Percentiles rank a stretch among this genome's conserved stretches.
These are phyloP conservation scores for Ariolimax columbianus DNA, from an alignment of 2,888 invertebrate genomes.

Conservation along the genomic window DNA sequence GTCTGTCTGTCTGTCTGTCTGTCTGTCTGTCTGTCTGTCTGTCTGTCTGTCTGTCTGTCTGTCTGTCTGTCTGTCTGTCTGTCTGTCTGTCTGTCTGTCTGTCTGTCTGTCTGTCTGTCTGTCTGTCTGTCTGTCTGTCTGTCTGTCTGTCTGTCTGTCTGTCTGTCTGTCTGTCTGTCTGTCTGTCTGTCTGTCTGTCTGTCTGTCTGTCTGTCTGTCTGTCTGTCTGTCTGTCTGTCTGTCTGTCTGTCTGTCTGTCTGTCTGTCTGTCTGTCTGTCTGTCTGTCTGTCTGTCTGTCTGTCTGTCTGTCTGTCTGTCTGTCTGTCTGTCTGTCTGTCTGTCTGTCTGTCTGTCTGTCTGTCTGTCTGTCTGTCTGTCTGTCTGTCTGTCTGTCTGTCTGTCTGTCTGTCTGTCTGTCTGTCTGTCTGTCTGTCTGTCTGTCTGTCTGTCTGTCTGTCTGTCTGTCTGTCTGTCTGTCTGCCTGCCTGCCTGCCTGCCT, in stretches of 20 bases:
- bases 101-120: background rate
- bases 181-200: conserved; percentile 38
- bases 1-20: too few species aligned
- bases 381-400: background rate
- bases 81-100: too few species aligned
- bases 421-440: background rate
- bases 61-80: too few species aligned
- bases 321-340: background rate
- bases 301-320: conserved; percentile 7
- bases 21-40: too few species aligned
- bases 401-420: too few species aligned
- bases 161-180: conserved; percentile 21
- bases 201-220: conserved; percentile 43
- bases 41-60: too few species aligned
- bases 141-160: conserved; percentile 33
- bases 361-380: background rate
- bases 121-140: conserved; percentile 21
- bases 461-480: too few species aligned
- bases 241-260: conserved; percentile 17
- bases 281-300: background rate
- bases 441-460: conserved; percentile 8
- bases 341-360: background rate
- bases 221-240: conserved; percentile 32
- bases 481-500: too few species aligned
- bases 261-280: conserved; percentile 7